phyloP scores from a whole-genome alignment of 2,797 vertebrate species.

The Hippocampus kuda region DNA sequence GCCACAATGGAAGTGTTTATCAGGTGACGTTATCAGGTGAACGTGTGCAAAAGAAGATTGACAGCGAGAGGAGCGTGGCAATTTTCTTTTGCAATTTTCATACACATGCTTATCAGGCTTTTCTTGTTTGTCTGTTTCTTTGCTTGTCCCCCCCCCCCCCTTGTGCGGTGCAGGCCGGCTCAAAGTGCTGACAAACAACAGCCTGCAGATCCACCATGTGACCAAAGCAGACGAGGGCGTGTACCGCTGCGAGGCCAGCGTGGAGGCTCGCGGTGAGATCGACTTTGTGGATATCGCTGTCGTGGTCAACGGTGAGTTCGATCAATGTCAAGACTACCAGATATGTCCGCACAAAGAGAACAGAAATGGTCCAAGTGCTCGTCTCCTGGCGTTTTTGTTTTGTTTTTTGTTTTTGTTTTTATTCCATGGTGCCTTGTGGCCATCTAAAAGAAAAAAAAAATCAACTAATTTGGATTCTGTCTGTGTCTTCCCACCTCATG shows the following conservation, averaged over 20 bases:
- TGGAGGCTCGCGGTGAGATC: constrained; percentile 94
- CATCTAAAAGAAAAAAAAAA: constrained; percentile 32
- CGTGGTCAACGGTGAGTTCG: constrained; percentile 87
- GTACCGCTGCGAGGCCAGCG: constrained; percentile 94
- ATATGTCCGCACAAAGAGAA: too few relatives aligned
- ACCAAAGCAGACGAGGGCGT: constrained; percentile 93
- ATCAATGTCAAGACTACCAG: neutral
- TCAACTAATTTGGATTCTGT: constrained; percentile 56
- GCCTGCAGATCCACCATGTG: constrained; percentile 89
- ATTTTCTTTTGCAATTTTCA: constrained; percentile 29
- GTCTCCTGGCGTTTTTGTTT: neutral
- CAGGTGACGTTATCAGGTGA: constrained; percentile 54
- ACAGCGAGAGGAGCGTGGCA: constrained; percentile 36
- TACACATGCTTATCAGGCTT: constrained; percentile 35
- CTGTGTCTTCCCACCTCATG: constrained; percentile 48
- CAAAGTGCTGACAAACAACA: constrained; percentile 84
- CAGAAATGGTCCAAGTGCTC: too few relatives aligned
- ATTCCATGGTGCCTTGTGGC: constrained; percentile 31
- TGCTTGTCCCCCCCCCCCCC: constrained; percentile 19
- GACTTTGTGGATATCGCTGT: constrained; percentile 92
- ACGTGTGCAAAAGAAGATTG: constrained; percentile 38
- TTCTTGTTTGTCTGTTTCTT: constrained; percentile 2
- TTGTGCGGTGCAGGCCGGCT: constrained; percentile 72
- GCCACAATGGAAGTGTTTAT: constrained; percentile 37
- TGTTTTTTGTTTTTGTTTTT: constrained; percentile 3